Evolutionary conservation across 2,113 vertebrate species (phyloP).

Genomic region (Odontesthes bonariensis): DNA sequence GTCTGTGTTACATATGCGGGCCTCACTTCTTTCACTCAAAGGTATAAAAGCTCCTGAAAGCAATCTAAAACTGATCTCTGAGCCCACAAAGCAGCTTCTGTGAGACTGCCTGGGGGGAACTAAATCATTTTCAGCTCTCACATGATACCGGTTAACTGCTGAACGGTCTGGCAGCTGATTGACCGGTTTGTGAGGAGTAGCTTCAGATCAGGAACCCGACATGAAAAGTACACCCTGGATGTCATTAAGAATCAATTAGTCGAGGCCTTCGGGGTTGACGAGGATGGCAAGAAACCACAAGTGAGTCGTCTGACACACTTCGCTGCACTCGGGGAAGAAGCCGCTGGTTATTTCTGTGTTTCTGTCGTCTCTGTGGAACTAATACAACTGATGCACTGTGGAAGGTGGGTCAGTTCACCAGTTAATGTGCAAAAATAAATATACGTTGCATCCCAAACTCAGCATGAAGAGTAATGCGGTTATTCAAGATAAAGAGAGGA

Average conservation of each 20-base stretch:
- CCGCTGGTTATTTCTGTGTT: not conserved
- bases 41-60: not conserved
- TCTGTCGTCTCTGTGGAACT: not conserved
- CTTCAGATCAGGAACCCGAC: slow-evolving; percentile 36
- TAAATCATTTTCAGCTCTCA: slow-evolving; percentile 19
- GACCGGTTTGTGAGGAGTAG: not conserved
- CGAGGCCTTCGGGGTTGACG: not conserved
- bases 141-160: slow-evolving; percentile 16
- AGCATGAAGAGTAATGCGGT: too few species aligned
- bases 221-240: slow-evolving; percentile 17
- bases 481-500: too few species aligned
- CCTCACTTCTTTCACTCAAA: too few species aligned
- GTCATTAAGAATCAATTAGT: slow-evolving; percentile 22
- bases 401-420: not conserved
- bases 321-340: not conserved
- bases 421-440: too few species aligned
- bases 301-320: not conserved
- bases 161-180: not conserved
- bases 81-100: not conserved
- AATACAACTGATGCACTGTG: not conserved
- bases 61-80: not conserved
- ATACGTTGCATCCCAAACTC: too few species aligned
- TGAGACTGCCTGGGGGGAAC: not conserved
- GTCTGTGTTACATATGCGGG: too few species aligned
- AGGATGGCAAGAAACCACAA: slow-evolving; percentile 28